Conservation (phyloP, 2,888 invertebrate genomes). For the Mesopsocus fuscifrons region DNA sequence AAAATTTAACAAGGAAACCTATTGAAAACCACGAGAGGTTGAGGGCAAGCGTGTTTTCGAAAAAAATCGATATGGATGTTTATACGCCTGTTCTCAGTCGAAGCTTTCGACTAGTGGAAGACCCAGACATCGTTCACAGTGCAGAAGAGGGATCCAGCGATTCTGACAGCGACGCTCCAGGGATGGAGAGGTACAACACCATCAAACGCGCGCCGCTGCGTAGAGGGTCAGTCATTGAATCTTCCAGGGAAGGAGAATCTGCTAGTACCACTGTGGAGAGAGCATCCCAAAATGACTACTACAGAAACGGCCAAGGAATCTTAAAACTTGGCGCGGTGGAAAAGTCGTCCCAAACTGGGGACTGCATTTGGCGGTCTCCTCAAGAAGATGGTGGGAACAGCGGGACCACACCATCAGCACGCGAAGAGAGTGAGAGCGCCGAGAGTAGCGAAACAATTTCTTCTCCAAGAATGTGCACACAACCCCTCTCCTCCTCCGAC, state of each 20-base stretch:
- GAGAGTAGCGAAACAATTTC: not conserved
- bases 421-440: not conserved
- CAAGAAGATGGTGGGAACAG: not conserved
- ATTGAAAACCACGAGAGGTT: not conserved
- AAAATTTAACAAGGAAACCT: not conserved
- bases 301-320: constrained; percentile 4
- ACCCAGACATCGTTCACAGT: not conserved
- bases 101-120: not conserved
- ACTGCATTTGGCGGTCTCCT: not conserved
- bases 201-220: not conserved
- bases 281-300: constrained; percentile 3
- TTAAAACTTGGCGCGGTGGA: not conserved
- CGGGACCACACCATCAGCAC: not conserved
- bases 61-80: not conserved
- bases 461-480: not conserved
- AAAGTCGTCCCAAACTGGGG: not conserved
- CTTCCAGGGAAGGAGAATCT: not conserved
- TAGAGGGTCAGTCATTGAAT: not conserved
- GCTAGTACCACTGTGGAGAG: not conserved
- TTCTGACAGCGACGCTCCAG: not conserved
- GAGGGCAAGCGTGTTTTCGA: not conserved
- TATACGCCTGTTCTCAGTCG: not conserved
- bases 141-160: not conserved
- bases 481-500: not conserved
- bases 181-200: not conserved